Evolutionary conservation across 2,113 vertebrate genomes (phyloP), one percentile per base, ranked within the genome.

Genomic region (Silurus asotus): DNA sequence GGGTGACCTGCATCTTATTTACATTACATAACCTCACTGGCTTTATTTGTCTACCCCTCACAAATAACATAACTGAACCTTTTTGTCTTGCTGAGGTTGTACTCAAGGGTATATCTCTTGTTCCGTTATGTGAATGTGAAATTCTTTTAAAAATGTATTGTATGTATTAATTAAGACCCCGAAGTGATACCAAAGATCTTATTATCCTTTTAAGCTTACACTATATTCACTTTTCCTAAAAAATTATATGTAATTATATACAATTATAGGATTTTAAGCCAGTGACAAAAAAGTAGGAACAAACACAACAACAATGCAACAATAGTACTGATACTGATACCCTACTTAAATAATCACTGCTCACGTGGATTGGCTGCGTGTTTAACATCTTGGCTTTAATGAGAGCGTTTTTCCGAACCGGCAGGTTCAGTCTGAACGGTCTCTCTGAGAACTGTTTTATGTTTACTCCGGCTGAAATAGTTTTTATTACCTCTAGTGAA

Each of bases 381-480:
- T 83, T 82, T 82, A 53, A 81, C 58, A 64, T 20, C 17, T 55
- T 37, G 53, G 23, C 51, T 72, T 5, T 45, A 83, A 74, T 48
- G 6, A 83, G 53, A 8, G 58, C 1, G 5, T 82, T 82, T 83
- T 83, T 45, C 4, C 45, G 56, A 67, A 80, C 28, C 25, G 23
- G 67, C 67, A 70, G 51, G 15, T 23, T 70, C 65, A 56, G 10
- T 82, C 61, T 67, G 51, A 69, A 28, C 23, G 25, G 7, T 20
- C 13, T 45, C 19, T 62, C 9, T 23, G 28, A 78, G 55, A 37
- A 48, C 8, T 23, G 58, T 19, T 61, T 72, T 48, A 20, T 48
- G 20, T 72, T 74, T 5, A 5, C 20, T 23, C 45, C 49, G 45
- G 19, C 48, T 23, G 45, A 51, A 74, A 74, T 11, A 45, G 48